Conservation (phyloP, 2,888 invertebrate genomes). For the Thymelicus sylvestris region DNA sequence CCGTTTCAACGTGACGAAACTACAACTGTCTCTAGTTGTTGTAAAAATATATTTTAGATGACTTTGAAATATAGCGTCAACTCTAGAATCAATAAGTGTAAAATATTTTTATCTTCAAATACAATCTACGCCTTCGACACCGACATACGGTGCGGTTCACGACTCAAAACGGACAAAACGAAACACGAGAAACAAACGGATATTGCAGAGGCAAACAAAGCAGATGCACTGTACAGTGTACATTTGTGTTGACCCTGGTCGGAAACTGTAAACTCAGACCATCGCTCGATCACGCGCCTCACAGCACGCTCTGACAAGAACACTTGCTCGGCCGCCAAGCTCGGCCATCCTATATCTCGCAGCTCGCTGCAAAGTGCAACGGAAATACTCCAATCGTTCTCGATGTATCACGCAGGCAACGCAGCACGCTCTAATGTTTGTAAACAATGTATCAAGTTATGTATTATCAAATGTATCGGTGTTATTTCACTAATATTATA, state of each 20-base stretch:
- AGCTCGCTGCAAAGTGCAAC: slow-evolving; percentile 52
- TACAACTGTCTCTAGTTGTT: too few species aligned
- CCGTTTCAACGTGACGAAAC: too few species aligned
- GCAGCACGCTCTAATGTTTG: slow-evolving; percentile 39
- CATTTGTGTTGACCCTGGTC: slow-evolving; percentile 38
- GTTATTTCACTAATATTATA: too few species aligned
- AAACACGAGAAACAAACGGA: not conserved
- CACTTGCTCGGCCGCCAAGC: slow-evolving; percentile 50
- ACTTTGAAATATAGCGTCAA: too few species aligned
- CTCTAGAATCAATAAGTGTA: too few species aligned
- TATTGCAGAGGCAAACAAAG: not conserved
- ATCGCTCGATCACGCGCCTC: slow-evolving; percentile 51
- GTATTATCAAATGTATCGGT: too few species aligned
- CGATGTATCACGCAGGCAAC: slow-evolving; percentile 45
- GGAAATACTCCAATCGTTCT: slow-evolving; percentile 65
- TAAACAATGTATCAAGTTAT: slow-evolving; percentile 39
- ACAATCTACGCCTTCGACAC: too few species aligned
- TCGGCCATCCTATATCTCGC: slow-evolving; percentile 46
- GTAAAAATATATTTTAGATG: too few species aligned
- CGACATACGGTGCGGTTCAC: too few species aligned
- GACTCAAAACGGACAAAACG: too few species aligned
- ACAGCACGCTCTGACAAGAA: slow-evolving; percentile 58
- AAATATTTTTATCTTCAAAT: too few species aligned
- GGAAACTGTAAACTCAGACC: slow-evolving; percentile 70
- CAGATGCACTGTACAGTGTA: not conserved